These are phyloP conservation scores for Crossoptilon crossoptilon DNA, from an alignment of 2,797 vertebrate species.

Conservation along the genomic window DNA sequence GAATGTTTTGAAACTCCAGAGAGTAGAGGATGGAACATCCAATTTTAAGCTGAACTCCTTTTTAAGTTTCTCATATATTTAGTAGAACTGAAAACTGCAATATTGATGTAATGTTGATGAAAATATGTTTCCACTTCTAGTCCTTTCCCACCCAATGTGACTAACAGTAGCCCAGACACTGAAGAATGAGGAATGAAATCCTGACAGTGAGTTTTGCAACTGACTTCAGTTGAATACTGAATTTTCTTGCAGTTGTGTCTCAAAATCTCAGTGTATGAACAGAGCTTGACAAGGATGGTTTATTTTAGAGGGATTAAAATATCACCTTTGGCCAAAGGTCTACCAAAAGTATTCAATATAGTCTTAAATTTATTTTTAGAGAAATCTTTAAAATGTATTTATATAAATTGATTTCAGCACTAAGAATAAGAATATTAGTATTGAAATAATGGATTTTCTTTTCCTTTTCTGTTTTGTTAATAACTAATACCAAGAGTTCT, in stretches of 20 bases:
- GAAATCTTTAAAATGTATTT: neutral
- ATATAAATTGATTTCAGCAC: neutral
- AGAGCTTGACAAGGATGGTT: neutral
- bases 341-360: neutral
- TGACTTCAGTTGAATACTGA: neutral
- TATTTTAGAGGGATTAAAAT: neutral
- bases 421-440: neutral
- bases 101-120: neutral
- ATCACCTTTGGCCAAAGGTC: neutral
- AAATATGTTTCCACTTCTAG: neutral
- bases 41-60: neutral
- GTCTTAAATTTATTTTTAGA: neutral
- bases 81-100: neutral
- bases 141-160: neutral
- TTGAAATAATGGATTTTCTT: neutral
- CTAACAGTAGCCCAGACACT: neutral
- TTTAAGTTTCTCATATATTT: neutral
- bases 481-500: conserved; percentile 1
- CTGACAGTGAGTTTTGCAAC: neutral
- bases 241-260: neutral
- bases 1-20: neutral
- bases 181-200: neutral
- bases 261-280: neutral
- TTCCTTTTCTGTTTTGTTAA: neutral
- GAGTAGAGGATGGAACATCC: neutral